phyloP scores from a whole-genome alignment of 2,113 vertebrate genomes.

The Rhabdomys dilectus region DNA sequence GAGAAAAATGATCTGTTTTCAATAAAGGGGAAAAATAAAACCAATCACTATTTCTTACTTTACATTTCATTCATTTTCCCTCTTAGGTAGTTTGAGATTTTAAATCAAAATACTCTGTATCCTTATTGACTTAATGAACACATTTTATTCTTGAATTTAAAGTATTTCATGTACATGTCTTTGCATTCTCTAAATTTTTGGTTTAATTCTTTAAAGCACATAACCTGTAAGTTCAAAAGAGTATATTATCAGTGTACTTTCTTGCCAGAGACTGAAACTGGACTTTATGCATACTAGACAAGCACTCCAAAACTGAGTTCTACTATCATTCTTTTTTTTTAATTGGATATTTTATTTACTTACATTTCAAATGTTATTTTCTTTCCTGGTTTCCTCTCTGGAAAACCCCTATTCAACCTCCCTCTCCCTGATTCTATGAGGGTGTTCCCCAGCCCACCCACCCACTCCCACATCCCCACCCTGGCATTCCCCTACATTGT shows the following conservation, averaged over 20 bases:
- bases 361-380: too few species aligned
- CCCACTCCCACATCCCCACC: too few species aligned
- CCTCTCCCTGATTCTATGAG: too few species aligned
- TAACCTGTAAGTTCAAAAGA: not conserved
- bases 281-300: not conserved
- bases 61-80: not conserved
- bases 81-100: not conserved
- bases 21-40: not conserved
- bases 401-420: too few species aligned
- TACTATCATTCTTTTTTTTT: not conserved
- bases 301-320: not conserved
- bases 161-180: not conserved
- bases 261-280: not conserved
- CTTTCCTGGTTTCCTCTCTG: too few species aligned
- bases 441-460: too few species aligned
- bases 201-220: slow-evolving; percentile 9
- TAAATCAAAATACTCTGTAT: not conserved
- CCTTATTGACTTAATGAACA: not conserved
- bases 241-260: not conserved
- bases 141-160: not conserved
- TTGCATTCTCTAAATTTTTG: not conserved
- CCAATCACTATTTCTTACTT: not conserved
- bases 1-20: not conserved
- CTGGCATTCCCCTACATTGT: too few species aligned
- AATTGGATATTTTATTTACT: too few species aligned